Base-by-base conservation (phyloP, 2,113 vertebrate genomes). In the Perca fluviatilis region DNA sequence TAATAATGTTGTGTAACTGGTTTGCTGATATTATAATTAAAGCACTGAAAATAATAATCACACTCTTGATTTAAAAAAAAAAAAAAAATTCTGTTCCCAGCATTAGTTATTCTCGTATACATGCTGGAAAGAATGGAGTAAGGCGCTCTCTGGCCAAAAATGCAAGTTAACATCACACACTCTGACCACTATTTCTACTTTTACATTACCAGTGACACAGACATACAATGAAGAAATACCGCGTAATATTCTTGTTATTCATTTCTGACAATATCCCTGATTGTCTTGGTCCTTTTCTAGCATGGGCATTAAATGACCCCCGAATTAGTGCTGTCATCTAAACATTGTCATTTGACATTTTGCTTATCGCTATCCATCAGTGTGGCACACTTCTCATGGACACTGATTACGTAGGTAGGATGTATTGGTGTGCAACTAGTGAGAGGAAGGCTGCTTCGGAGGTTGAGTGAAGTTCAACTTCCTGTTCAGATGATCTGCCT, bases 211-310 rank as follows among this genome's bases (percentile, higher is more conserved):
- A 85, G 87, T 88, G 86, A 92, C 86, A 93, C 88, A 93, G 87
- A 93, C 86, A 84, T 88, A 93, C 90, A 89, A 90, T 89, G 85
- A 93, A 92, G 93, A 94, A 93, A 92, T 91, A 93, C 80, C 78
- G 81, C 86, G 82, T 92, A 70, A 91, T 93, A 87, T 89, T 90
- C 81, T 88, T 75, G 78, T 90, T 90, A 74, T 89, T 91, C 36
- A 81, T 84, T 91, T 93, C 84, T 90, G 93, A 94, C 93, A 93
- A 94, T 93, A 89, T 94, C 91, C 93, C 92, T 93, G 93, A 94
- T 94, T 94, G 92, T 92, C 92, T 90, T 84, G 87, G 86, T 93
- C 79, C 71, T 92, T 92, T 88, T 90, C 86, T 92, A 69, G 67
- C 65, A 61, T 54, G 65, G 90, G 67, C 33, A 77, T 90, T 70